These are phyloP conservation scores for Mesorhabditis spiculigera DNA, from an alignment of 2,888 invertebrate species.

Conservation along the genomic window DNA sequence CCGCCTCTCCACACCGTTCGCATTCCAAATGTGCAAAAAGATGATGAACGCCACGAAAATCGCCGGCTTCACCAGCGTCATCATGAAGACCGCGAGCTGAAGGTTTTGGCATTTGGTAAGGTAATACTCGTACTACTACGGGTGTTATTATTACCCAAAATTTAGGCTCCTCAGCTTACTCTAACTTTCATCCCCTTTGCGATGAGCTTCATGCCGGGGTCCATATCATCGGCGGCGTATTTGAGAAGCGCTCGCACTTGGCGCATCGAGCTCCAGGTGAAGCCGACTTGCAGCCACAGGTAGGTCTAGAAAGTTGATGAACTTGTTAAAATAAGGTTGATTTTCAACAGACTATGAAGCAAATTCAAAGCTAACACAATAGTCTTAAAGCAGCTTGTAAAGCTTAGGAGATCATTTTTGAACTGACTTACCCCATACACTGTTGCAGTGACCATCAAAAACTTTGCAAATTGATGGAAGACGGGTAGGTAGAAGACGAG, in stretches of 20 bases:
- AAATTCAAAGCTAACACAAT: not conserved
- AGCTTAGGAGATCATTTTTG: not conserved
- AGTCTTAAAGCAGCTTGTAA: too few species aligned
- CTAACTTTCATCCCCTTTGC: not conserved
- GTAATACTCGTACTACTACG: not conserved
- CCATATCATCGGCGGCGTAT: not conserved
- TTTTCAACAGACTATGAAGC: not conserved
- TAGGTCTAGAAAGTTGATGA: not conserved
- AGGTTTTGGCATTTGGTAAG: not conserved
- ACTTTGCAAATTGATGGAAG: not conserved
- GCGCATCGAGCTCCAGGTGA: not conserved
- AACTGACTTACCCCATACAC: not conserved
- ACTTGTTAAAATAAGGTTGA: too few species aligned
- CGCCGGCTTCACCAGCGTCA: not conserved
- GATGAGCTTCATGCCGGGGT: not conserved
- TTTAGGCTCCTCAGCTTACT: not conserved
- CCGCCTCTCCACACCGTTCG: not conserved
- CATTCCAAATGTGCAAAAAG: conserved; percentile 2
- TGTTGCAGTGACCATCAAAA: not conserved
- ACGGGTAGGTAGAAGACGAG: not conserved
- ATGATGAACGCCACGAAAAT: not conserved
- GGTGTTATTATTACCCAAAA: too few species aligned
- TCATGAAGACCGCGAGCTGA: not conserved
- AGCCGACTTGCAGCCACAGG: not conserved
- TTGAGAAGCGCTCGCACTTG: not conserved